Percentiles rank a stretch among this genome's conserved stretches.
Conservation (phyloP, 2,888 invertebrate species). For the Cybosia mesomella region DNA sequence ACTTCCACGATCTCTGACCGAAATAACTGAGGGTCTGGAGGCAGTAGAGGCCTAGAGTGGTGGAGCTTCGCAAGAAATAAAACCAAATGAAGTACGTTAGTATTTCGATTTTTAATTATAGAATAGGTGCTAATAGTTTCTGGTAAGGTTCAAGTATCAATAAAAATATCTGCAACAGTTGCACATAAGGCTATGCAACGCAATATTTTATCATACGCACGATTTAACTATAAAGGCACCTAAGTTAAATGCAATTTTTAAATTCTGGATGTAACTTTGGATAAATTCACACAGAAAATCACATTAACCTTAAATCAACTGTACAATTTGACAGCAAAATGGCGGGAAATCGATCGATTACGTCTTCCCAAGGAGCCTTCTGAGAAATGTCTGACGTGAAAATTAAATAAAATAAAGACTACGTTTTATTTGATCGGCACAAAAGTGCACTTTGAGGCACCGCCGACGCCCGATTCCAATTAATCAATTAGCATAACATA, state of each 20-base stretch:
- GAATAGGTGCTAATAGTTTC: too few relatives aligned
- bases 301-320: constrained; percentile 16
- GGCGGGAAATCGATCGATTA: constrained; percentile 49
- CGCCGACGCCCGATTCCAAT: constrained; percentile 59
- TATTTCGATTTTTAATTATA: too few relatives aligned
- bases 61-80: too few relatives aligned
- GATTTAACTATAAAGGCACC: too few relatives aligned
- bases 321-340: constrained; percentile 40
- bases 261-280: not conserved
- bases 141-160: too few relatives aligned
- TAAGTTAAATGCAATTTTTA: not conserved
- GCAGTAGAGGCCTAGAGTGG: too few relatives aligned
- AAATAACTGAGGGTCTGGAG: too few relatives aligned
- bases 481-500: constrained; percentile 61
- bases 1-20: too few relatives aligned
- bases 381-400: constrained; percentile 42
- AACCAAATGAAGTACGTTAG: too few relatives aligned
- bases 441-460: constrained; percentile 55
- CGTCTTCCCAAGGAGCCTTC: constrained; percentile 50
- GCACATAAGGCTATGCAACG: too few relatives aligned
- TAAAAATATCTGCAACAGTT: too few relatives aligned
- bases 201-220: too few relatives aligned
- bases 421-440: constrained; percentile 49
- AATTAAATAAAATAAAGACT: constrained; percentile 45
- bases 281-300: constrained; percentile 6